Evolutionary conservation across 2,888 invertebrate genomes (phyloP), one percentile per base, ranked within the genome.

Genomic region (Thysanoteuthis rhombus): DNA sequence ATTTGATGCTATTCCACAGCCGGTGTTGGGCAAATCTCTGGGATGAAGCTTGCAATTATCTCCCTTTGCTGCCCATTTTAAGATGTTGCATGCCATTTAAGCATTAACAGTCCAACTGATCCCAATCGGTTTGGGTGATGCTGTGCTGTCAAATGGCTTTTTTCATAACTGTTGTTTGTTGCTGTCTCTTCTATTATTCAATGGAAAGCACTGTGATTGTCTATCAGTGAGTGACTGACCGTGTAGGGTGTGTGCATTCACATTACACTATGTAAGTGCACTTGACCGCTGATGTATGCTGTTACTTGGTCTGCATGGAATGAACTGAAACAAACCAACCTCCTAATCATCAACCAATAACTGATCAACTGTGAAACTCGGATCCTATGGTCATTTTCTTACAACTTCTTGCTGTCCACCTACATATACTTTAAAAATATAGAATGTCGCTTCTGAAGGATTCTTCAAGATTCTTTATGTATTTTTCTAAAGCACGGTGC

Each of bases 241-340:
- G 75, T 12, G n/a, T 36, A 6, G 42, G 42, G 75, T n/a, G 12
- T 16, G 8, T n/a, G 8, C n/a, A 6, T 75, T n/a, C 12, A 16
- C 36, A 75, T 75, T 36, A 36, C 75, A 75, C 75, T 4, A 75
- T 36, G 75, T 75, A 75, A 75, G n/a, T 75, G 75, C 75, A 75
- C 75, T 75, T 75, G 75, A 75, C n/a, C 36, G n/a, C 75, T 75
- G 36, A n/a, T 75, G n/a, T n/a, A n/a, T 36, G n/a, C n/a, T 75
- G 75, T 75, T n/a, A 75, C 75, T 75, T 75, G 75, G 75, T 75
- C 75, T 75, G 75, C 75, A 75, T 75, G 75, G 75, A 75, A 75
- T 75, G 75, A 75, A 75, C 75, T n/a, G n/a, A 75, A 75, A 36
- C 75, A 75, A 75, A 75, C 75, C 75, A 75, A 75, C 75, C n/a